Percentiles rank a stretch among this genome's conserved stretches.
Evolutionary conservation across 2,888 invertebrate species (phyloP).

Genomic region (Drosophila anomelani): DNA sequence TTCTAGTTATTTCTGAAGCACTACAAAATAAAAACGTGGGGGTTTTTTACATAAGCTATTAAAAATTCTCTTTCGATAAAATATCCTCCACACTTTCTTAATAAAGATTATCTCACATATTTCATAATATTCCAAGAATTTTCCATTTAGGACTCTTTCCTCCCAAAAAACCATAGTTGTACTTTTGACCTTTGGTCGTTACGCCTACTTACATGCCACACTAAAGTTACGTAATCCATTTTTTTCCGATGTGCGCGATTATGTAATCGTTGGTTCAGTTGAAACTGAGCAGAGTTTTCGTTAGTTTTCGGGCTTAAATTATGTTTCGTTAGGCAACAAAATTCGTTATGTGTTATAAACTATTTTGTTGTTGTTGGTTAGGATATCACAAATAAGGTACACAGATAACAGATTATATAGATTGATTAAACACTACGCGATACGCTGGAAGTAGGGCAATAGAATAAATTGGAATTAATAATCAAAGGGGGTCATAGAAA

Average conservation of each 20-base stretch:
- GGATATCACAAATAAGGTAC: constrained; percentile 82
- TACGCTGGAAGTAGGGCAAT: constrained; percentile 50
- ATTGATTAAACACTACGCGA: constrained; percentile 61
- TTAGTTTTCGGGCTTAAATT: constrained; percentile 26
- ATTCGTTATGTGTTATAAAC: constrained; percentile 30
- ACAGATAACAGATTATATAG: constrained; percentile 67
- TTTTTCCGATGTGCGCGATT: constrained; percentile 46
- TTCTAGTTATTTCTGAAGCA: too few relatives aligned
- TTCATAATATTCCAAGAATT: background rate
- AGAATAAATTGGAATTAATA: constrained; percentile 17
- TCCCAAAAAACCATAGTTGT: background rate
- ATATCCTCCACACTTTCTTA: too few relatives aligned
- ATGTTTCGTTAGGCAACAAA: constrained; percentile 45
- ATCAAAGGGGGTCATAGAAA: background rate
- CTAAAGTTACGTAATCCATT: constrained; percentile 71
- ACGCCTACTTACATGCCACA: constrained; percentile 58
- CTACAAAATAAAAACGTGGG: too few relatives aligned
- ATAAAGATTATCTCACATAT: background rate
- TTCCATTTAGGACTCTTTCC: background rate
- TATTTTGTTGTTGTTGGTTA: constrained; percentile 57
- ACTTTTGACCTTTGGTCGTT: constrained; percentile 53
- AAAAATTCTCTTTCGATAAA: too few relatives aligned
- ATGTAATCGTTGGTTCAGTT: constrained; percentile 54
- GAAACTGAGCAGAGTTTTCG: constrained; percentile 27
- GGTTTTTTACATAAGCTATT: background rate